Base-by-base conservation (phyloP, 2,888 invertebrate genomes). In the Acronicta psi region DNA sequence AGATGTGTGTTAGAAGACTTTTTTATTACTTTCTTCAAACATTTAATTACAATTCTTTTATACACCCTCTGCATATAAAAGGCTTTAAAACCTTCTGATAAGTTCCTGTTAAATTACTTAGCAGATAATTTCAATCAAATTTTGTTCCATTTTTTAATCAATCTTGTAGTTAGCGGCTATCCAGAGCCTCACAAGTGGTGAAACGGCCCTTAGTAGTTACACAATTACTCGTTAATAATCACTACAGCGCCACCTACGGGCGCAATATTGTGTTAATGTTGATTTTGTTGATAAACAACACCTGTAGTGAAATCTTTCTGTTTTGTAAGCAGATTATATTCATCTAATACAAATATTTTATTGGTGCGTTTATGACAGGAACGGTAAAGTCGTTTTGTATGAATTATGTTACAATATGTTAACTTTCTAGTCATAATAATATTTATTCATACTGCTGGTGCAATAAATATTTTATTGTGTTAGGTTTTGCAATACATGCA, bases 261-360 rank as follows among this genome's bases (percentile, higher is more conserved):
- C 14, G 8, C 38, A 23, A 40, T 36, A 55, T 40, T 55, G 55
- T 62, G 55, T 54, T 36, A 57, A 76, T 73, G 74, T 73, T 76
- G 82, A 83, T 82, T 36, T 65, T 61, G 29, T 68, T 66, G 81
- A 82, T 80, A 80, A 79, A 52, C 43, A 64, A 63, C 86, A 86
- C 86, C 86, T 86, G 86, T 85, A 75, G 75, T 41, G n/a, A n/a
- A n/a, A n/a, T n/a, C 23, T 23, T 4, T 23, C 5, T 23, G 23
- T 23, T 23, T 7, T 23, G 23, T 23, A 7, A 23, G 23, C 7
- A 1, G 23, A 7, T 7, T 23, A 23, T 7, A 20, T 4, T 20
- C 20, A 20, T 20, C 20, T 5, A 20, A 4, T 20, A 20, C 20
- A 5, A 1, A 1, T 25, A 25, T 2, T 25, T 10, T 25, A 10